Base-by-base conservation (phyloP, 1,140 invertebrate genomes). In the Pseudomyrmex cubaensis region DNA sequence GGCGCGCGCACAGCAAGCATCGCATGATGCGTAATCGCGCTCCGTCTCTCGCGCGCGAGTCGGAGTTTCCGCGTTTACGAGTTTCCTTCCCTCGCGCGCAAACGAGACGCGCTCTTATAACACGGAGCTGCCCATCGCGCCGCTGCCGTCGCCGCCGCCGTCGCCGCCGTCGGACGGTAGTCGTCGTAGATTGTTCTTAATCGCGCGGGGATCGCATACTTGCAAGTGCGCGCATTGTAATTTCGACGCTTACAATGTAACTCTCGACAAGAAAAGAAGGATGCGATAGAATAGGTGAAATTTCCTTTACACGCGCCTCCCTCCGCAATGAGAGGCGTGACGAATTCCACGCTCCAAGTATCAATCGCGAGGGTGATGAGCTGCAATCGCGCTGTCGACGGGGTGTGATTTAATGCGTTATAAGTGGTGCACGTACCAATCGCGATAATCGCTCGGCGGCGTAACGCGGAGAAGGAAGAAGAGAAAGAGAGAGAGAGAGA, bases 11-110 rank as follows among this genome's bases (percentile, higher is more conserved):
- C 35, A 35, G 4, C 35, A 35, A 35, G 35, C 64, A 72, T 72
- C 66, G 76, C 54, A 72, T 70, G 76, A 69, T 35, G 69, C 35
- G 76, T 80, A 70, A 80, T 72, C 66, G 76, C 9, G 54, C 46
- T 35, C 5, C n/a, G 54, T 48, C 76, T n/a, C 35, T 35, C 35
- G 35, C 35, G 35, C 35, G 75, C 20, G 5, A 70, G 15, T 48
- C 64, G 50, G 13, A 25, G 63, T 69, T 80, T 80, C 76, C 76
- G 66, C 15, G 54, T 61, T 72, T 61, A 59, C 44, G 66, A 70
- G 35, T 72, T 69, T 17, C 59, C 52, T 22, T 25, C 5, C 67
- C 17, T 50, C 12, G n/a, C 13, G 48, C 46, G 64, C 17, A 76
- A 80, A 80, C 76, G 66, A 70, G 76, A 80, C 54, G 44, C 59